Base-by-base conservation (phyloP, 2,888 invertebrate genomes). In the Adelphocoris suturalis region DNA sequence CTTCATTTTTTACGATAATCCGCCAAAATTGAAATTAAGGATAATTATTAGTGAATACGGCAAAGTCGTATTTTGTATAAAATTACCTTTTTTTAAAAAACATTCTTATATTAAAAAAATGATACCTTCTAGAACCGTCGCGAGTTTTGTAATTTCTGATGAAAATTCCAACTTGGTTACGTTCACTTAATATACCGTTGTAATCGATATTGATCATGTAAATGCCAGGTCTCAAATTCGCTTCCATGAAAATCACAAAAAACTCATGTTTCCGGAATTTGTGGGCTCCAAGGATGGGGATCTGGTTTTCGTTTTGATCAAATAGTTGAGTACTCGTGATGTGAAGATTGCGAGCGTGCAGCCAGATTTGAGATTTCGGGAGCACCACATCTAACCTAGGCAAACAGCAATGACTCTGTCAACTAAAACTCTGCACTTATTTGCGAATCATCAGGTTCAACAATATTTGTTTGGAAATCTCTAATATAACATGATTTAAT, bases 271-370 rank as follows among this genome's bases (percentile, higher is more conserved):
- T 75, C 27, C 76, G 28, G 27, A 48, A 87, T 46, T 87, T 87
- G 27, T 76, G 78, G 13, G 87, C 78, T 47, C 87, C 78, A 14
- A 87, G 76, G 14, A 87, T 47, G 16, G 75, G 76, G 48, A 87
- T 76, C 46, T 75, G 75, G n/a, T 76, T 52, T 16, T 76, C 87
- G 19, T 68, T 48, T 23, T 68, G 52, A 19, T 87, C 78, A 48
- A 76, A 87, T 1, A 87, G 23, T 48, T 87, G 87, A n/a, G 87
- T 87, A 46, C 87, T 87, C n/a, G 87, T 87, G 1, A 87, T 52
- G 75, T 87, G 87, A 23, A 87, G 76, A n/a, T 76, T 76, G 28
- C 52, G 46, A 12, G 78, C 75, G 76, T 87, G 87, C 2, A 87
- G 87, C 87, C 87, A 87, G 3, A 87, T 12, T 27, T 76, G 87